A percentile compares a stretch with the other conserved stretches of the same genome.
These are phyloP conservation scores for silkworm (Bombyx mori) DNA, from an alignment of 1,140 invertebrate species.

Conservation along the genomic window DNA sequence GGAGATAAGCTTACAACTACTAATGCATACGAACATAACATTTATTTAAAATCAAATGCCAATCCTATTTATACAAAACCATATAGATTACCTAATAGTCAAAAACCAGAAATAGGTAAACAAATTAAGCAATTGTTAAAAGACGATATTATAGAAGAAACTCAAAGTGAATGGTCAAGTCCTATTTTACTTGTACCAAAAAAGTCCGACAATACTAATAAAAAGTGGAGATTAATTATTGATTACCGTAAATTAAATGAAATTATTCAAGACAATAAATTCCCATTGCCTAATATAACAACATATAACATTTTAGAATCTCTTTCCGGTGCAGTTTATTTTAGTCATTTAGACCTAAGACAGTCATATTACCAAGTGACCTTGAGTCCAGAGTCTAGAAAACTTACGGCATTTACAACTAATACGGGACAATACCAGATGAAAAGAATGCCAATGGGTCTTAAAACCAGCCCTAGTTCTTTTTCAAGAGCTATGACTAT, in stretches of 20 bases:
- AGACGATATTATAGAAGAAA: constrained; percentile 24
- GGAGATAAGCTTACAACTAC: constrained; percentile 23
- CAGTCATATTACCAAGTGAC: constrained; percentile 6
- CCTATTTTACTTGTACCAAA: constrained; percentile 25
- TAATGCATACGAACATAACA: constrained; percentile 26
- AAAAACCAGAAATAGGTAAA: constrained; percentile 20
- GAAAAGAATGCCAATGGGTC: constrained; percentile 10
- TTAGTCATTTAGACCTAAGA: constrained; percentile 4
- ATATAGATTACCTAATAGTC: constrained; percentile 26
- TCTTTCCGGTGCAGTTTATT: constrained; percentile 8
- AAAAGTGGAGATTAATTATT: constrained; percentile 22
- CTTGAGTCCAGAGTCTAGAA: constrained; percentile 2
- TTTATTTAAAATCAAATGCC: constrained; percentile 19
- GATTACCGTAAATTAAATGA: constrained; percentile 19
- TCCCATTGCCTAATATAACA: constrained; percentile 23
- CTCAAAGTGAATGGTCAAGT: constrained; percentile 23
- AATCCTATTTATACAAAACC: constrained; percentile 30
- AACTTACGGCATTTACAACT: constrained; percentile 9
- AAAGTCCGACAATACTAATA: constrained; percentile 8
- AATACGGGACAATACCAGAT: constrained; percentile 13
- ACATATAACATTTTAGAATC: constrained; percentile 20
- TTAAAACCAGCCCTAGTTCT: constrained; percentile 8
- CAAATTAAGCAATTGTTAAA: constrained; percentile 21
- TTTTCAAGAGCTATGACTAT: constrained; percentile 9
- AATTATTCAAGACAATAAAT: constrained; percentile 17